phyloP scores from a whole-genome alignment of 2,888 invertebrate species.

The Nomada lathburiana region DNA sequence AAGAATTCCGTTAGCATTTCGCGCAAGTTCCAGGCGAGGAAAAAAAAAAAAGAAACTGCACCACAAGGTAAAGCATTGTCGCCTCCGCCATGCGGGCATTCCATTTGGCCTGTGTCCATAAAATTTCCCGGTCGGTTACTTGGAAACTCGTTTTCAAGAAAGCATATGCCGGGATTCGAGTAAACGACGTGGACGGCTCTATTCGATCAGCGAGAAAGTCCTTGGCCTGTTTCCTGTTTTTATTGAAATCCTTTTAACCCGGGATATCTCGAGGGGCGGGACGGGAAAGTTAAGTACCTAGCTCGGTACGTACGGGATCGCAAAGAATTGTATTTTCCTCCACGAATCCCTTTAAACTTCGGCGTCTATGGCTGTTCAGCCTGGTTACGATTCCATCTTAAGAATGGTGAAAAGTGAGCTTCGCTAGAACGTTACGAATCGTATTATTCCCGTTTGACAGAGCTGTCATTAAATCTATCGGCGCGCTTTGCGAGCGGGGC shows the following conservation, averaged over 20 bases:
- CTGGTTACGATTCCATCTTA: slow-evolving; percentile 10
- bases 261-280: slow-evolving; percentile 37
- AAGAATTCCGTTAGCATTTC: background rate
- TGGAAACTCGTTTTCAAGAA: slow-evolving; percentile 49
- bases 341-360: slow-evolving; percentile 41
- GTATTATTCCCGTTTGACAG: background rate
- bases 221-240: slow-evolving; percentile 67
- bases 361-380: background rate
- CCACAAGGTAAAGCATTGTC: background rate
- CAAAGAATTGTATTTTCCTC: slow-evolving; percentile 49
- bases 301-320: slow-evolving; percentile 41
- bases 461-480: background rate
- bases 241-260: slow-evolving; percentile 60
- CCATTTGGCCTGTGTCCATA: slow-evolving; percentile 55
- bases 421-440: background rate
- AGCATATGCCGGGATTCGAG: slow-evolving; percentile 61
- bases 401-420: slow-evolving; percentile 4
- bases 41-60: background rate
- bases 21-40: background rate
- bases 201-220: slow-evolving; percentile 70
- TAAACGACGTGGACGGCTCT: slow-evolving; percentile 67
- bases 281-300: slow-evolving; percentile 44
- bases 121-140: slow-evolving; percentile 53
- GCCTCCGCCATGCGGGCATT: slow-evolving; percentile 21
- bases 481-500: background rate